A percentile compares a stretch with the other conserved stretches of the same genome.
Conservation (phyloP, 2,113 vertebrate species). For the Cryptotis parvus region DNA sequence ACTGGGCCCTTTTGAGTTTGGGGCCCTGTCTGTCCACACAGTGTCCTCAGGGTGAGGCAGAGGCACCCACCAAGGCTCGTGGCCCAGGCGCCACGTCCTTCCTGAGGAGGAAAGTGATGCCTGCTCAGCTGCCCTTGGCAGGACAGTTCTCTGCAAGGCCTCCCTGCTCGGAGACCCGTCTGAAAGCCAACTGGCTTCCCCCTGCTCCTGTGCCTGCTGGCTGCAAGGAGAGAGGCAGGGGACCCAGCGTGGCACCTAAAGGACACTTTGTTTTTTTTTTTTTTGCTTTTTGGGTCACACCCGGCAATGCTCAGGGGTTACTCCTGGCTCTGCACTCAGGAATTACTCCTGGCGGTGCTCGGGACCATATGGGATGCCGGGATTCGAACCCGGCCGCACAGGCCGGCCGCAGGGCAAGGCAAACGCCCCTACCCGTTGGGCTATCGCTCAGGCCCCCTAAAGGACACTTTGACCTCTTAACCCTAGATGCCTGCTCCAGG, state of each 20-base stretch:
- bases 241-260: background rate
- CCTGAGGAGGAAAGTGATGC: background rate
- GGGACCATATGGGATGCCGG: no score
- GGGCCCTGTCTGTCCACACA: background rate
- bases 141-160: slow-evolving; percentile 9
- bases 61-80: no score
- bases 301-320: no score
- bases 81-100: background rate
- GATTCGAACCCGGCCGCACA: no score
- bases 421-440: no score
- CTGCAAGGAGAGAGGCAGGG: background rate
- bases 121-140: background rate
- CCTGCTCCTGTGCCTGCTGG: background rate
- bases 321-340: no score
- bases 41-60: background rate
- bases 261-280: no score
- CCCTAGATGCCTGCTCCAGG: background rate
- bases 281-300: no score
- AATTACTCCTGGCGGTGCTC: no score
- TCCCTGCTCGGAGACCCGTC: background rate
- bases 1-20: background rate
- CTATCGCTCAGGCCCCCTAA: no score
- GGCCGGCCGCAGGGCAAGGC: no score
- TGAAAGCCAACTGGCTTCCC: background rate
- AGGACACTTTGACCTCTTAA: background rate